A percentile compares a stretch with the other conserved stretches of the same genome.
Evolutionary conservation across 2,888 invertebrate genomes (phyloP).

Genomic region (Argyresthia albistria): DNA sequence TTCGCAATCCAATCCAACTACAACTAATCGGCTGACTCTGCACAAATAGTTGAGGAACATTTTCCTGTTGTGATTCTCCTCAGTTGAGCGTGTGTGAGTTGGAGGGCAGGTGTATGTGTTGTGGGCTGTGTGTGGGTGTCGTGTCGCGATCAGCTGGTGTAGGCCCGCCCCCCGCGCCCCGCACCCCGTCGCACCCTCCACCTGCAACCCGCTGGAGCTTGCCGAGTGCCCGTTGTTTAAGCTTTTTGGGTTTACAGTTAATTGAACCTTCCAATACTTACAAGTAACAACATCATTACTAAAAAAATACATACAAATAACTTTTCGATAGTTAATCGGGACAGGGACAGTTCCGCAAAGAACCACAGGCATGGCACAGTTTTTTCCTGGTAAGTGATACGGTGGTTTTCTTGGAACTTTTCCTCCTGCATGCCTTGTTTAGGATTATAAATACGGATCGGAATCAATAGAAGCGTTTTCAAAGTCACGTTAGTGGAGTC

Average conservation of each 20-base stretch:
- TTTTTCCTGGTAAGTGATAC: too few species aligned
- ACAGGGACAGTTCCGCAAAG: too few species aligned
- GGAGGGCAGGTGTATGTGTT: background rate
- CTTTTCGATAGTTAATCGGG: too few species aligned
- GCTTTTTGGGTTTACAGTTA: too few species aligned
- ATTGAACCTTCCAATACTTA: too few species aligned
- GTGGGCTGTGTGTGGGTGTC: background rate
- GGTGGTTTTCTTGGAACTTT: too few species aligned
- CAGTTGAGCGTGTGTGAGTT: background rate
- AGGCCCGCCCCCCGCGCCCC: background rate
- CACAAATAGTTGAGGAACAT: background rate
- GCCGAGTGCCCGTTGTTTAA: too few species aligned
- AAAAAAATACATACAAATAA: too few species aligned
- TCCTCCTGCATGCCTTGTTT: background rate
- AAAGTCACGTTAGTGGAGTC: conserved; percentile 21
- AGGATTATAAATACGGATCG: conserved; percentile 5
- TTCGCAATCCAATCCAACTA: too few species aligned
- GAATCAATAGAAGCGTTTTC: conserved; percentile 30
- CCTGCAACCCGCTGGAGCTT: background rate
- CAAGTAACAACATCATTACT: too few species aligned
- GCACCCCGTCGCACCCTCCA: background rate
- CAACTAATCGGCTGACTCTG: too few species aligned
- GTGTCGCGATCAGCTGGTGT: background rate
- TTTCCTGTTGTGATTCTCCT: background rate
- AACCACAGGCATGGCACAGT: too few species aligned